Evolutionary conservation across 2,888 invertebrate genomes (phyloP).

Genomic region (Hirtodrosophila confusa): DNA sequence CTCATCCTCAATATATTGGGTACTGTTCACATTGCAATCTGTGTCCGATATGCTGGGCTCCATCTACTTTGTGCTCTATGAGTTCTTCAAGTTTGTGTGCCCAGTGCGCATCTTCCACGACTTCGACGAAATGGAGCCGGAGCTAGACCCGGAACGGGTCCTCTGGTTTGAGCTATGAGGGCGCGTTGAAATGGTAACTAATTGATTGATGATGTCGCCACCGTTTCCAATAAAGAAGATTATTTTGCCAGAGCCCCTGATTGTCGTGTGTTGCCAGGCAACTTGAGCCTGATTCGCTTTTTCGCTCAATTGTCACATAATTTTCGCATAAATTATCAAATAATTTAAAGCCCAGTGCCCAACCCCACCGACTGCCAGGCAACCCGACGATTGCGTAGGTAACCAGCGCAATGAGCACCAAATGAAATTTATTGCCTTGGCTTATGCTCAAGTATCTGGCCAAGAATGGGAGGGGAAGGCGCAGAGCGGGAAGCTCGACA

Average conservation of each 20-base stretch:
- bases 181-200: conserved; percentile 31
- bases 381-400: conserved; percentile 54
- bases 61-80: conserved; percentile 52
- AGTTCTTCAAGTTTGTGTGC: conserved; percentile 53
- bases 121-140: conserved; percentile 43
- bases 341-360: conserved; percentile 61
- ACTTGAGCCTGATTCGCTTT: conserved; percentile 28
- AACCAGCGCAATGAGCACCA: conserved; percentile 58
- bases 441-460: conserved; percentile 42
- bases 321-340: conserved; percentile 78
- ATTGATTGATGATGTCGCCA: conserved; percentile 64
- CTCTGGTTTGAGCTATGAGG: conserved; percentile 50
- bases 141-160: not conserved
- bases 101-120: conserved; percentile 56
- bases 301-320: conserved; percentile 76
- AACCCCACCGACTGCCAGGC: conserved; percentile 13
- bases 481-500: no score
- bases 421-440: conserved; percentile 70
- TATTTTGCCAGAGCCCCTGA: conserved; percentile 3
- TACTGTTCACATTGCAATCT: conserved; percentile 19
- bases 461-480: not conserved
- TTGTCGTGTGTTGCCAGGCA: conserved; percentile 25
- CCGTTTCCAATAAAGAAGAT: conserved; percentile 49
- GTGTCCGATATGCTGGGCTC: conserved; percentile 45
- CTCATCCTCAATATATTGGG: conserved; percentile 33